A percentile compares a stretch with the other conserved stretches of the same genome.
These are phyloP conservation scores for Parnassius smintheus DNA, from an alignment of 2,888 invertebrate species.

Conservation along the genomic window DNA sequence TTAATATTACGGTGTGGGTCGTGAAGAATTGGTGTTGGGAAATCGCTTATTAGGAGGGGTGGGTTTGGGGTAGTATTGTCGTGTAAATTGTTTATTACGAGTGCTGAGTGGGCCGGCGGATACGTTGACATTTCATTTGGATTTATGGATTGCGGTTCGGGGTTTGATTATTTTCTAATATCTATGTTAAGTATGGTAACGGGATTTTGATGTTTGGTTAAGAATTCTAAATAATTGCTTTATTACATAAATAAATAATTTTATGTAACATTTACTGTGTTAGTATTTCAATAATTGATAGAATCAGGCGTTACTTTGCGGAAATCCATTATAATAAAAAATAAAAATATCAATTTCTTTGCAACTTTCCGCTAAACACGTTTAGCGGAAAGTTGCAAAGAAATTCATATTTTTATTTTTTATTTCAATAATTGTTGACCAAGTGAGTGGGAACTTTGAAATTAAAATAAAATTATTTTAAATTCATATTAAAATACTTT, in stretches of 20 bases:
- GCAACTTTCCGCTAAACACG: too few relatives aligned
- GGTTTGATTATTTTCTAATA: conserved; percentile 20
- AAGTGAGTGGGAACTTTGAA: too few relatives aligned
- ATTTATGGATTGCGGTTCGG: conserved; percentile 19
- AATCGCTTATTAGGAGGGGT: conserved; percentile 15
- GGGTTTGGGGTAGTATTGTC: conserved; percentile 25
- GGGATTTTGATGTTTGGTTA: conserved; percentile 8
- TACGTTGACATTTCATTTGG: conserved; percentile 34
- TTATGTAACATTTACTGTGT: too few relatives aligned
- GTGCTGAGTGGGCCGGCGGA: conserved; percentile 28
- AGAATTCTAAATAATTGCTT: background rate
- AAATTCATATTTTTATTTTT: too few relatives aligned
- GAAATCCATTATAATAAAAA: too few relatives aligned
- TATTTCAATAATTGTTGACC: too few relatives aligned
- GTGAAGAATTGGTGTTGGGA: conserved; percentile 6
- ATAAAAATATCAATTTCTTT: too few relatives aligned
- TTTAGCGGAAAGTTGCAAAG: too few relatives aligned
- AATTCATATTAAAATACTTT: too few relatives aligned
- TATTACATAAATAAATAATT: background rate
- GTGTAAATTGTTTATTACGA: conserved; percentile 36
- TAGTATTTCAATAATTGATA: too few relatives aligned
- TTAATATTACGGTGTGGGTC: background rate
- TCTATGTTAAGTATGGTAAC: conserved; percentile 7
- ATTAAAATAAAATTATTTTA: too few relatives aligned
- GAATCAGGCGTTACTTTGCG: too few relatives aligned